These are phyloP conservation scores for Lophura nycthemera DNA, from an alignment of 2,113 vertebrate species.

Conservation along the genomic window DNA sequence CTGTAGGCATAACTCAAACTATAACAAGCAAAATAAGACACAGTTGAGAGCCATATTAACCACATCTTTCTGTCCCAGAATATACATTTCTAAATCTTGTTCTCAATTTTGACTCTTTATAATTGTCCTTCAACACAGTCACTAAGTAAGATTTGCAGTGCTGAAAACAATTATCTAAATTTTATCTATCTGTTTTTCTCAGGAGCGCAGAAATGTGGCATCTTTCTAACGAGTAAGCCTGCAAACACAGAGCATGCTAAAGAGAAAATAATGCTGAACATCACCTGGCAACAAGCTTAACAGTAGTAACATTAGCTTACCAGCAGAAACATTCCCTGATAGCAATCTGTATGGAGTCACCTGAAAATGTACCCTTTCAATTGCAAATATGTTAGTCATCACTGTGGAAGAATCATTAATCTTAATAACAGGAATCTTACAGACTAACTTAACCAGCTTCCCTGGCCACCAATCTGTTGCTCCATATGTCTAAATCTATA, in stretches of 20 bases:
- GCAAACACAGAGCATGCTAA: not conserved
- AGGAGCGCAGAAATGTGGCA: not conserved
- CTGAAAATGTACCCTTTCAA: conserved; percentile 9
- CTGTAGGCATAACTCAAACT: not conserved
- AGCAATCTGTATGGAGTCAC: conserved; percentile 1
- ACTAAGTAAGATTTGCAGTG: not conserved
- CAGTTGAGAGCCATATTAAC: not conserved
- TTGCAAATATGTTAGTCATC: conserved; percentile 1
- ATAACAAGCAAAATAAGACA: not conserved
- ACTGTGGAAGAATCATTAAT: not conserved
- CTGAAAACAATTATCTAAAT: not conserved
- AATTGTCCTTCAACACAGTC: not conserved
- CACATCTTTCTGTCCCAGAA: not conserved
- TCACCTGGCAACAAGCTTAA: not conserved
- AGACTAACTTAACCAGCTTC: conserved; percentile 1
- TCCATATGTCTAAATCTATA: not conserved
- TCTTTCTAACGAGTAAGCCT: not conserved
- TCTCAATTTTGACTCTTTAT: not conserved
- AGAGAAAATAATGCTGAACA: not conserved
- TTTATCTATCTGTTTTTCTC: not conserved
- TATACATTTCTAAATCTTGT: not conserved
- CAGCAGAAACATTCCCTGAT: not conserved
- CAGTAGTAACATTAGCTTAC: not conserved
- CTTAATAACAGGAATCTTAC: not conserved
- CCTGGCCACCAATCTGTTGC: conserved; percentile 13